Base-by-base conservation (phyloP, 2,113 vertebrate species). In the Chrysemys picta region DNA sequence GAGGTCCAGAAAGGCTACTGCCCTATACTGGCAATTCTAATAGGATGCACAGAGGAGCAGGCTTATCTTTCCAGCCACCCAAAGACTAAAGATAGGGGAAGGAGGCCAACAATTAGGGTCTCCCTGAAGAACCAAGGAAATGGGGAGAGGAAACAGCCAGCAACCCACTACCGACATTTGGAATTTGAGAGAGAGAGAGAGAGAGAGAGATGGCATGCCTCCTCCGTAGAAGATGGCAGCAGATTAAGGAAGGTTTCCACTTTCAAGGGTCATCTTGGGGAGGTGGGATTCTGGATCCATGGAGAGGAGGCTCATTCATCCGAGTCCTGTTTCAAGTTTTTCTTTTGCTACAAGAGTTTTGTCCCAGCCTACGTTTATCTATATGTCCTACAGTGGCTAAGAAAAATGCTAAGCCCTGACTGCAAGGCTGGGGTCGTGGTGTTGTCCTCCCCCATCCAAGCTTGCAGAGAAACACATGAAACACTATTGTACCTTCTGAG, bases 311-410 rank as follows among this genome's bases (percentile, higher is more conserved):
- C 14, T 81, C 80, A 47, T 25, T 22, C 85, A 91, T 79, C n/a
- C 11, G 62, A 47, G 38, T 83, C 76, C 5, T 89, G 90, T 50
- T 16, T 38, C 83, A 54, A 24, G 35, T 10, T 3, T 80, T 72
- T 21, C 10, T 72, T 88, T 91, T 93, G 89, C 49, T 78, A 53
- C 80, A 31, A 80, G 49, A 62, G 10, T 6, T 54, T 87, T 94
- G 45, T 3, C 80, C 49, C n/a, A 82, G 10, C 13, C 81, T 17
- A 29, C 38, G 29, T 59, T 56, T 29, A 25, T 38, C 17, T 84
- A 69, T 5, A 0, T 72, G 50, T 87, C 1, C 53, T 83, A 6
- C 25, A 57, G 24, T 57, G 42, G 38, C 49, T 45, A 38, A 42
- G 42, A 59, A 53, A 82, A 56, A 54, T 27, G 22, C 0, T 29